A percentile compares a stretch with the other conserved stretches of the same genome.
These are phyloP conservation scores for Pagetopsis macropterus DNA, from an alignment of 2,797 vertebrate species.

Conservation along the genomic window DNA sequence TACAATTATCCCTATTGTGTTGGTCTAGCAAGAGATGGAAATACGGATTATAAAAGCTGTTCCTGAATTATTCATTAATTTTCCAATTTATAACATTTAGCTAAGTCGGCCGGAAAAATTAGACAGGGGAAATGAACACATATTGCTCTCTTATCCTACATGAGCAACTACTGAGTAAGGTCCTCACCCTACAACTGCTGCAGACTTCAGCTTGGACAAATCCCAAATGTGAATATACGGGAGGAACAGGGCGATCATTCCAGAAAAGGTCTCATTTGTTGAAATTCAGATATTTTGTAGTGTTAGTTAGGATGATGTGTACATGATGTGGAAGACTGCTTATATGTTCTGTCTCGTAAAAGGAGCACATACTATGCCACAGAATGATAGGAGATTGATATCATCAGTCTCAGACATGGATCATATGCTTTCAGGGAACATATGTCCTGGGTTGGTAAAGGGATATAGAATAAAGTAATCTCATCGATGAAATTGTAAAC, in stretches of 20 bases:
- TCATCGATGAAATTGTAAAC: too few relatives aligned
- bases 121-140: conserved; percentile 36
- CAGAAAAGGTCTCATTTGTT: neutral
- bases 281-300: neutral
- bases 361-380: neutral
- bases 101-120: conserved; percentile 20
- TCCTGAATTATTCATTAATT: conserved; percentile 61
- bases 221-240: conserved; percentile 7
- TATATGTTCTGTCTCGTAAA: neutral
- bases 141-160: conserved; percentile 45
- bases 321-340: neutral
- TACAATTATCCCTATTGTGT: conserved; percentile 20
- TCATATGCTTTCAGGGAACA: neutral
- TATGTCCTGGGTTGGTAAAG: neutral
- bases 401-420: too few relatives aligned
- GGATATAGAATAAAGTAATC: too few relatives aligned
- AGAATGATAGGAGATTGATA: neutral
- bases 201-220: conserved; percentile 26
- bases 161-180: conserved; percentile 46
- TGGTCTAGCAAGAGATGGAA: conserved; percentile 43
- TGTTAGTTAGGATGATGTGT: neutral
- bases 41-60: conserved; percentile 53
- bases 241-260: neutral
- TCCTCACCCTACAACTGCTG: conserved; percentile 31
- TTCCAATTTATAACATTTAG: conserved; percentile 56